phyloP scores from a whole-genome alignment of 2,888 invertebrate species.

The Troides aeacus region DNA sequence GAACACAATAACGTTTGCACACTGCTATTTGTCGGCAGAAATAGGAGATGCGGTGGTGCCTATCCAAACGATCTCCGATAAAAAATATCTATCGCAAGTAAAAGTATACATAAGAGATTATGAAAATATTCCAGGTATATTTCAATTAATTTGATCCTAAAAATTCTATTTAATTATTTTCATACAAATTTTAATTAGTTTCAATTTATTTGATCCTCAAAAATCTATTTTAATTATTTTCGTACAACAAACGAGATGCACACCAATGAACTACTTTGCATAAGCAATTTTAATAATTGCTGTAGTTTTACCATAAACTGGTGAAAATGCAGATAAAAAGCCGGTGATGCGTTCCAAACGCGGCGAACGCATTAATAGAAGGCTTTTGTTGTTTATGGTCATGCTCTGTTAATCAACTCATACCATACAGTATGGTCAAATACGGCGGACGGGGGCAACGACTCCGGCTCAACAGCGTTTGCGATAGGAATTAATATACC shows the following conservation, averaged over 20 bases:
- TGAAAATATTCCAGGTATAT: too few species aligned
- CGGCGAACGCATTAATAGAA: constrained; percentile 43
- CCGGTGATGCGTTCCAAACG: constrained; percentile 55
- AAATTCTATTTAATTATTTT: background rate
- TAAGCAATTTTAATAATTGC: constrained; percentile 10
- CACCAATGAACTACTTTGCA: constrained; percentile 1
- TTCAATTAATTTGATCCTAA: background rate
- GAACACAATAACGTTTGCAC: too few species aligned
- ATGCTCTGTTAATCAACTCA: constrained; percentile 45
- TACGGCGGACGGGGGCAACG: constrained; percentile 39
- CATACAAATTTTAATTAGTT: background rate
- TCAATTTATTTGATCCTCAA: background rate
- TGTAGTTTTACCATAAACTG: constrained; percentile 30
- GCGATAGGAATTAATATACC: constrained; percentile 45
- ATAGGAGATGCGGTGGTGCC: too few species aligned
- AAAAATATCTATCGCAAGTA: too few species aligned
- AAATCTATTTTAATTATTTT: background rate
- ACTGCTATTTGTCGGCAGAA: too few species aligned
- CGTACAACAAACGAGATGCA: background rate
- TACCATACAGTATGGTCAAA: constrained; percentile 45
- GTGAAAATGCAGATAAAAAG: constrained; percentile 48
- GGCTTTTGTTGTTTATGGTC: constrained; percentile 42
- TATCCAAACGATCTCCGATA: too few species aligned
- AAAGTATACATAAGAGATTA: too few species aligned
- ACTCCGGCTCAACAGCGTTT: constrained; percentile 36